Evolutionary conservation across 2,888 invertebrate genomes (phyloP).

Genomic region (Rhagonycha lutea): DNA sequence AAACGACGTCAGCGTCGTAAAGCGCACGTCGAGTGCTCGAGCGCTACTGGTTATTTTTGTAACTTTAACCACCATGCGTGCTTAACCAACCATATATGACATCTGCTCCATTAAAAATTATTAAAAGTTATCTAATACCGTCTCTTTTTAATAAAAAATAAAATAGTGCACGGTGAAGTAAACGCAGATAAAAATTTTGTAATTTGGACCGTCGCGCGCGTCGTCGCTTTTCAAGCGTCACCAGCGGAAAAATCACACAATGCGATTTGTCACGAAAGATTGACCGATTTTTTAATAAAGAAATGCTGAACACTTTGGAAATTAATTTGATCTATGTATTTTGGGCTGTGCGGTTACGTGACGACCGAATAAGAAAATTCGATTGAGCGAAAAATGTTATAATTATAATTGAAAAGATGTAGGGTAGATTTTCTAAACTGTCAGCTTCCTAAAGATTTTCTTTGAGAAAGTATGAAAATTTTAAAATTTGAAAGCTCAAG

Average conservation of each 20-base stretch:
- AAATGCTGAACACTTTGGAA: neutral
- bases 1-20: neutral
- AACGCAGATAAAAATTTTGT: neutral
- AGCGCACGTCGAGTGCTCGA: constrained; percentile 11
- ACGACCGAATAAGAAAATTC: no score
- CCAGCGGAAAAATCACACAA: neutral
- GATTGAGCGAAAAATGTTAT: no score
- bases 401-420: no score
- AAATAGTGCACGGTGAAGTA: neutral
- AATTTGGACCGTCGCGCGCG: no score
- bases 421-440: no score
- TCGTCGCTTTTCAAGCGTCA: neutral
- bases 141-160: neutral
- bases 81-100: constrained; percentile 37
- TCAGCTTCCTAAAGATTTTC: no score
- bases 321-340: no score
- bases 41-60: constrained; percentile 34
- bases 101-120: constrained; percentile 16
- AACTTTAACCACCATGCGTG: constrained; percentile 39
- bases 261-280: neutral
- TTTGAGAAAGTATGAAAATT: no score
- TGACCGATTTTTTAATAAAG: neutral
- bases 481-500: no score
- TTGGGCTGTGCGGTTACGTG: no score
- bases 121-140: neutral